A percentile compares a stretch with the other conserved stretches of the same genome.
Conservation (phyloP, 1,140 invertebrate genomes). For the Caerostris extrusa region DNA sequence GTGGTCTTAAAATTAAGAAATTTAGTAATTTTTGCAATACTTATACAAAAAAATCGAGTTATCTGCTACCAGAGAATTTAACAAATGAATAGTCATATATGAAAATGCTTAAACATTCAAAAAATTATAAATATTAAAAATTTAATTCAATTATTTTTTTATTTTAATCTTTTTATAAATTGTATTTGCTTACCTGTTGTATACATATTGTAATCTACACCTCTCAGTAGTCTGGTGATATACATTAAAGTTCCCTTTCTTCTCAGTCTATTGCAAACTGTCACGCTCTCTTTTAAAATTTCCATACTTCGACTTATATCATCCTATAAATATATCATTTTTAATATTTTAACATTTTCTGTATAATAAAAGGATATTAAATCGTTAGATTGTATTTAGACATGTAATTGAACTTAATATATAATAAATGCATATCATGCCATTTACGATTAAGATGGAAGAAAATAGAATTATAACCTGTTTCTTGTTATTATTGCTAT, state of each 20-base stretch:
- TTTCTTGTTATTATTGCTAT: no score
- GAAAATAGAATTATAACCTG: no score
- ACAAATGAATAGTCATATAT: no score
- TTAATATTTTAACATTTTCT: slow-evolving; percentile 70
- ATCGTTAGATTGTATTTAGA: no score
- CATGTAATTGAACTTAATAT: no score
- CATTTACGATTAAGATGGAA: no score
- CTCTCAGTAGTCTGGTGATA: slow-evolving; percentile 90
- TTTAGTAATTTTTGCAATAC: no score
- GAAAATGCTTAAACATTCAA: background rate
- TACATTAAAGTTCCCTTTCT: slow-evolving; percentile 89
- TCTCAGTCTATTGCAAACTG: slow-evolving; percentile 88
- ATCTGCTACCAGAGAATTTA: no score
- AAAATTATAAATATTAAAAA: background rate
- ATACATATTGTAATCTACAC: slow-evolving; percentile 88
- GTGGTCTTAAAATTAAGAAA: no score
- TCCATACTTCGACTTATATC: slow-evolving; percentile 88
- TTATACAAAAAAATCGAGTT: no score
- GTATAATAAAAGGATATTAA: no score
- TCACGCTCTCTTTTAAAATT: slow-evolving; percentile 88
- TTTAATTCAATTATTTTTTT: background rate
- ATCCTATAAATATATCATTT: slow-evolving; percentile 81
- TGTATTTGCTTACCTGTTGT: slow-evolving; percentile 84
- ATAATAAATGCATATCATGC: no score
- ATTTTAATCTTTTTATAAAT: background rate